phyloP scores from a whole-genome alignment of 37 sponge, comb jelly and placozoan species.

The Diacarnus erythraeanus region DNA sequence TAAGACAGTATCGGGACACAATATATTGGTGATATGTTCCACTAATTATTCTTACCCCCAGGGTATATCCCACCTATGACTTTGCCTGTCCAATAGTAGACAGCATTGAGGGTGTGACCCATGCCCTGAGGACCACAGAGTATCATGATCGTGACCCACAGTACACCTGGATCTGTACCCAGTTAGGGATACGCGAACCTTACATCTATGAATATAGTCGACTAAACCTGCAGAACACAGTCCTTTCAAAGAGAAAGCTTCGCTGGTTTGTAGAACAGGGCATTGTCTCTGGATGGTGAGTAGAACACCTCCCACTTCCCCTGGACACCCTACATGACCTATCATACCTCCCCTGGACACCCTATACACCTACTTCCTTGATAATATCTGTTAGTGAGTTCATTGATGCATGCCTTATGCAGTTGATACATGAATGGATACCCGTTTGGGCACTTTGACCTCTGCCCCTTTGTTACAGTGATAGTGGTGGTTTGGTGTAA shows the following conservation, averaged over 20 bases:
- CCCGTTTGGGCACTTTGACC: too few relatives aligned
- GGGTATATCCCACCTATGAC: slow-evolving; percentile 98
- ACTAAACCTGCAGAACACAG: slow-evolving; percentile 95
- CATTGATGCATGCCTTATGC: too few relatives aligned
- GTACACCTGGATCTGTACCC: slow-evolving; percentile 80
- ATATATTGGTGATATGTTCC: too few relatives aligned
- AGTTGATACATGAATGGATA: too few relatives aligned
- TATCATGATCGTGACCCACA: slow-evolving; percentile 93
- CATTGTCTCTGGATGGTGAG: slow-evolving; percentile 93
- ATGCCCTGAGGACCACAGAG: slow-evolving; percentile 97
- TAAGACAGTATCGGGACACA: too few relatives aligned
- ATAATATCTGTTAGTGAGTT: too few relatives aligned
- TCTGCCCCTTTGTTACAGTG: too few relatives aligned
- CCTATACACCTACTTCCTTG: too few relatives aligned
- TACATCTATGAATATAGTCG: slow-evolving; percentile 93
- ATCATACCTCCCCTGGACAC: not conserved
- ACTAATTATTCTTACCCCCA: too few relatives aligned
- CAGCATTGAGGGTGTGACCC: slow-evolving; percentile 98
- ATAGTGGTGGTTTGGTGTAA: not conserved
- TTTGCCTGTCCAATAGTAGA: slow-evolving; percentile 99
- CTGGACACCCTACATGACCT: too few relatives aligned
- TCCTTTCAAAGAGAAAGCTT: slow-evolving; percentile 95
- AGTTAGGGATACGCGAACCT: slow-evolving; percentile 51
- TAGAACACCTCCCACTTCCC: not conserved
- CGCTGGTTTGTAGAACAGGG: slow-evolving; percentile 98